These are phyloP conservation scores for Heptranchias perlo DNA, from an alignment of 2,113 vertebrate genomes.

Conservation along the genomic window DNA sequence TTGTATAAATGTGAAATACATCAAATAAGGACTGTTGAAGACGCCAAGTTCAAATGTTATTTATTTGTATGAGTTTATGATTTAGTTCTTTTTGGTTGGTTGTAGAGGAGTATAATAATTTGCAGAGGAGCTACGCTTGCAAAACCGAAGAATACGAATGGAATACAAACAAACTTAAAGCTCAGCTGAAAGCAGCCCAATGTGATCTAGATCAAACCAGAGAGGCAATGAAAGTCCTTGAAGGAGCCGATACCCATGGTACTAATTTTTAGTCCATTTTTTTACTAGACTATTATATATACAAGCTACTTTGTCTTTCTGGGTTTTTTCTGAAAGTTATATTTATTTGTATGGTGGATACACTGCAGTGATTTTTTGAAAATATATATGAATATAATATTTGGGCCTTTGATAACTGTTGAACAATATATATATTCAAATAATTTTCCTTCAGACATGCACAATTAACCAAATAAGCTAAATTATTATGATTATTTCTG, in stretches of 20 bases:
- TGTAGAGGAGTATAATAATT: constrained; percentile 62
- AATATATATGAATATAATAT: neutral
- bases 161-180: constrained; percentile 60
- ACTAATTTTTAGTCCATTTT: constrained; percentile 33
- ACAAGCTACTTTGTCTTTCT: neutral
- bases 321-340: neutral
- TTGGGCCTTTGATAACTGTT: neutral
- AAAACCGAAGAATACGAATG: constrained; percentile 58
- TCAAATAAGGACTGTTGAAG: neutral
- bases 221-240: constrained; percentile 57
- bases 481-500: neutral
- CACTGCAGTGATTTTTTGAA: neutral
- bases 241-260: constrained; percentile 68
- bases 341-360: neutral
- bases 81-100: constrained; percentile 1
- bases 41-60: neutral
- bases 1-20: neutral
- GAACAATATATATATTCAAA: neutral
- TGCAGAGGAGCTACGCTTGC: constrained; percentile 58
- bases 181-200: constrained; percentile 55
- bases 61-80: neutral
- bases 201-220: constrained; percentile 65
- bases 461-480: neutral
- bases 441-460: neutral
- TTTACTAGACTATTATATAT: neutral